Conservation (phyloP, 2,888 invertebrate genomes). For the Leucoma salicis region DNA sequence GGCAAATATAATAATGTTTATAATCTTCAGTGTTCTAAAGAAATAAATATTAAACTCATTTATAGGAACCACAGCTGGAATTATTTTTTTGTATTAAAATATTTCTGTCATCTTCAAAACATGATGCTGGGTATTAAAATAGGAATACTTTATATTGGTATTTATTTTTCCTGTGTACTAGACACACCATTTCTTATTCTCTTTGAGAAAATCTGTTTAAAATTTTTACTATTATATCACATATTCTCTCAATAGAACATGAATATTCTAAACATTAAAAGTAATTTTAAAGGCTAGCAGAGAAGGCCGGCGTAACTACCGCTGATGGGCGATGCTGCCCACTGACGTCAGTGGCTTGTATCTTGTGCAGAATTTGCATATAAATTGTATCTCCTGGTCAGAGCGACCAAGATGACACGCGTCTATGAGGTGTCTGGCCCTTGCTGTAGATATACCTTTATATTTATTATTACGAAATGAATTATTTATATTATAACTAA, state of each 20-base stretch:
- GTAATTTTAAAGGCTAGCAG: constrained; percentile 73
- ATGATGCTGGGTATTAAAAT: too few species aligned
- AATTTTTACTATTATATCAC: too few species aligned
- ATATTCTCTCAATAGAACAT: constrained; percentile 42
- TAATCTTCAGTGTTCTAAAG: constrained; percentile 20
- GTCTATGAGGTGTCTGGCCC: constrained; percentile 52
- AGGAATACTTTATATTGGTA: too few species aligned
- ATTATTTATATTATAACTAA: background rate
- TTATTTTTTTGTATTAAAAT: constrained; percentile 12
- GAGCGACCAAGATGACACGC: constrained; percentile 73
- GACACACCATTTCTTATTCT: too few species aligned
- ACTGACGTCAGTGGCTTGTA: constrained; percentile 69
- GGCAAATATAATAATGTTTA: constrained; percentile 20
- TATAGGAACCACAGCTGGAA: constrained; percentile 18
- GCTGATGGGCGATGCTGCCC: constrained; percentile 34
- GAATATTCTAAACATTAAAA: constrained; percentile 55
- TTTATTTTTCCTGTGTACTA: too few species aligned
- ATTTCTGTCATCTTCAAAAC: too few species aligned
- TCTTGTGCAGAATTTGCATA: constrained; percentile 79
- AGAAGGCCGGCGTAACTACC: constrained; percentile 46
- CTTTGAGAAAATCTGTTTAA: too few species aligned
- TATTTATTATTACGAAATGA: constrained; percentile 43
- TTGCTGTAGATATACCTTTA: constrained; percentile 42
- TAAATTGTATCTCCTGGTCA: constrained; percentile 82
- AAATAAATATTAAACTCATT: constrained; percentile 18